Evolutionary conservation across 2,797 vertebrate species (phyloP).

Genomic region (Fratercula arctica): DNA sequence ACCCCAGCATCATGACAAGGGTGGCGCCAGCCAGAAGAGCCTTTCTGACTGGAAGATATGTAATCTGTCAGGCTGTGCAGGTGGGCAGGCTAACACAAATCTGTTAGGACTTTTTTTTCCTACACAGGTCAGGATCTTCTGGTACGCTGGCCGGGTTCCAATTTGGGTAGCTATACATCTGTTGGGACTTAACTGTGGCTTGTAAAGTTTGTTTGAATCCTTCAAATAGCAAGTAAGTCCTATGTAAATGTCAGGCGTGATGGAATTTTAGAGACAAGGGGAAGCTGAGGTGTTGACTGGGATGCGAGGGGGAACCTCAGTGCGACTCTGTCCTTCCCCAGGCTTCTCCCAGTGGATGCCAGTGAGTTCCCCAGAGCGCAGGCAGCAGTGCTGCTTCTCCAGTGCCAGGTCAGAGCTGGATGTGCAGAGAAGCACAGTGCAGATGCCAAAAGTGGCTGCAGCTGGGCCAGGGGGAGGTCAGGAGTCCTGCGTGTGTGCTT

Average conservation of each 20-base stretch:
- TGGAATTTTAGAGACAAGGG: neutral
- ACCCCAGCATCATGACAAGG: neutral
- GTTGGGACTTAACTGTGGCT: neutral
- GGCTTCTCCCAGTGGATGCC: rapidly evolving
- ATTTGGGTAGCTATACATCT: neutral
- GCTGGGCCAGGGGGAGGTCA: neutral
- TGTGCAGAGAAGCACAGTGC: neutral
- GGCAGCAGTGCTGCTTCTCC: neutral
- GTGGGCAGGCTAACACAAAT: neutral
- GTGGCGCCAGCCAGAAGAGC: neutral
- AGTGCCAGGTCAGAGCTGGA: neutral
- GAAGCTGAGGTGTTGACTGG: neutral
- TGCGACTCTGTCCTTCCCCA: neutral
- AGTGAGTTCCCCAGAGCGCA: neutral
- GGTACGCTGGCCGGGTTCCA: neutral
- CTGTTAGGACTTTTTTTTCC: neutral
- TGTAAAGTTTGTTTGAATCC: neutral
- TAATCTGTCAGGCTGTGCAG: neutral
- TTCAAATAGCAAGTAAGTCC: neutral
- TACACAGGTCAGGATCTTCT: neutral
- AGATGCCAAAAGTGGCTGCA: neutral
- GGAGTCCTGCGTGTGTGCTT: rapidly evolving
- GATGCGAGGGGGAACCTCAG: neutral
- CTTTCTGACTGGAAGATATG: neutral
- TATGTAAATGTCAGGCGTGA: neutral